Percentiles rank a stretch among this genome's conserved stretches.
Evolutionary conservation across 2,797 vertebrate genomes (phyloP).

Genomic region (Florisuga fusca): DNA sequence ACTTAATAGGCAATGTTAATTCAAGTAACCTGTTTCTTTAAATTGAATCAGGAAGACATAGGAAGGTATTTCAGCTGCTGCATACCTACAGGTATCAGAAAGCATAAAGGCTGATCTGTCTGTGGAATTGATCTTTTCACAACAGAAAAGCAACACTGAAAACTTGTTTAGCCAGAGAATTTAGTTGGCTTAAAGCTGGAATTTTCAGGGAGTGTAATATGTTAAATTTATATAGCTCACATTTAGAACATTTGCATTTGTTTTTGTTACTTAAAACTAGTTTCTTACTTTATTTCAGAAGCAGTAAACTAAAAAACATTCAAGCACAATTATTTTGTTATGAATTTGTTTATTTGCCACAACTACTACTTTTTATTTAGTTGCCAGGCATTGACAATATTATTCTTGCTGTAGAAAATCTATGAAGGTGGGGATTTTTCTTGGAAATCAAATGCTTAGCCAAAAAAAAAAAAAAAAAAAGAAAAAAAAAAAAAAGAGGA

Average conservation of each 20-base stretch:
- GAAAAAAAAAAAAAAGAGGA: not conserved
- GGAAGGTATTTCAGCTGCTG: slow-evolving; percentile 20
- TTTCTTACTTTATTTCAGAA: not conserved
- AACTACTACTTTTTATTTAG: not conserved
- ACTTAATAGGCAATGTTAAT: slow-evolving; percentile 44
- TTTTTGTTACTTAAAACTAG: not conserved
- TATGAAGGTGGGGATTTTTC: not conserved
- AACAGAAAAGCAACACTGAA: not conserved
- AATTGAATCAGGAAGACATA: slow-evolving; percentile 44
- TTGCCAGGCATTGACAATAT: not conserved
- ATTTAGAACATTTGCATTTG: not conserved
- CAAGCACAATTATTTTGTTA: not conserved
- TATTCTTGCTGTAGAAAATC: not conserved
- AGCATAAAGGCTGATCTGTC: not conserved
- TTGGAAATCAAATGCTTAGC: not conserved
- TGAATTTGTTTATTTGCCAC: not conserved
- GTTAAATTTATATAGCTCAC: not conserved
- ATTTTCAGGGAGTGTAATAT: not conserved
- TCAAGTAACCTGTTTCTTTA: slow-evolving; percentile 60
- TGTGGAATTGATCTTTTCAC: not conserved
- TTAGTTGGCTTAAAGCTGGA: not conserved
- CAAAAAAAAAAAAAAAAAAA: not conserved
- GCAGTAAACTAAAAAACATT: not conserved
- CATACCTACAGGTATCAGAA: slow-evolving; percentile 2
- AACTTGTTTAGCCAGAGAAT: not conserved